Evolutionary conservation across 2,888 invertebrate species (phyloP).

Genomic region (Lasioglossum lativentre): DNA sequence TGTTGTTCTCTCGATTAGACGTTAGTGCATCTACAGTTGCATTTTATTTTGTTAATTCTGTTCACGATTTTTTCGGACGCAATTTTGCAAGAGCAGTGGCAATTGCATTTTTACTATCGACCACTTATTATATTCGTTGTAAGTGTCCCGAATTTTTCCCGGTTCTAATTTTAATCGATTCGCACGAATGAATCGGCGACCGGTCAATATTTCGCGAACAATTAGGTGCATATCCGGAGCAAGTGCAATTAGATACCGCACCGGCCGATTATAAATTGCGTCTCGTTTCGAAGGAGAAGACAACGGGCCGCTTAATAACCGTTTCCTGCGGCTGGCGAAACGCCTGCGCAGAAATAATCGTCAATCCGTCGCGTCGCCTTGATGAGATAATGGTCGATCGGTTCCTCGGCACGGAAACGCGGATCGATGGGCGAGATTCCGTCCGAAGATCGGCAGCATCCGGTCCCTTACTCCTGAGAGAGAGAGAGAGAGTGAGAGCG

Average conservation of each 20-base stretch:
- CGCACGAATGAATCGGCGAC: constrained; percentile 7
- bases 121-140: too few species aligned
- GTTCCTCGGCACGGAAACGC: constrained; percentile 30
- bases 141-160: background rate
- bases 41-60: background rate
- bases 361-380: constrained; percentile 48
- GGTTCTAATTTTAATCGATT: background rate
- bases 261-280: constrained; percentile 75
- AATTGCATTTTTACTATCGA: too few species aligned
- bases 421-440: constrained; percentile 31
- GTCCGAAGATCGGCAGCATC: constrained; percentile 2
- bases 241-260: constrained; percentile 75
- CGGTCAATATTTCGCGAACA: constrained; percentile 35
- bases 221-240: constrained; percentile 69
- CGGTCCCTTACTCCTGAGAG: background rate
- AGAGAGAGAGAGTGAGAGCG: constrained; percentile 11
- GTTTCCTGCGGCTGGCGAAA: constrained; percentile 75
- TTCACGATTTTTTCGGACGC: background rate
- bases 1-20: background rate
- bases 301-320: constrained; percentile 77
- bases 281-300: constrained; percentile 70
- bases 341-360: constrained; percentile 59
- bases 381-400: constrained; percentile 67
- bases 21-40: background rate
- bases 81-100: background rate